A percentile compares a stretch with the other conserved stretches of the same genome.
phyloP scores from a whole-genome alignment of 2,113 vertebrate species.

The Phrynocephalus versicolor region DNA sequence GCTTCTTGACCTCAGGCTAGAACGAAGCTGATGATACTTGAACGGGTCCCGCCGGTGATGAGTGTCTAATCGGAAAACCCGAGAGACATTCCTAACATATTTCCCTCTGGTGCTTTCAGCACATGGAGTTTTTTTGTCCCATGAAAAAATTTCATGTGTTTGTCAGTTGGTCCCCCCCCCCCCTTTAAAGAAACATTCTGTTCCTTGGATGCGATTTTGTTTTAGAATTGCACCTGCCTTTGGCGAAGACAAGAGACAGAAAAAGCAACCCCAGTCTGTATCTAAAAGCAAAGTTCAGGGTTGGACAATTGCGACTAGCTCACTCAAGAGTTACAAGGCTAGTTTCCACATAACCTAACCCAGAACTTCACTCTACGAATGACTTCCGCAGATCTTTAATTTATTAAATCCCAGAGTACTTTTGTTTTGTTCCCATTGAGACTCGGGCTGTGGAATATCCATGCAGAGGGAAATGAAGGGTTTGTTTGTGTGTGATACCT shows the following conservation, averaged over 20 bases:
- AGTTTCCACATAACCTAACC: neutral
- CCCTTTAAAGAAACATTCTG: constrained; percentile 61
- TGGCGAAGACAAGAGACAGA: constrained; percentile 44
- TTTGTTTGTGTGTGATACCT: neutral
- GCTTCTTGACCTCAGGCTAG: neutral
- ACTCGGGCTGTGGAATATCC: neutral
- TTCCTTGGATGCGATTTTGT: constrained; percentile 61
- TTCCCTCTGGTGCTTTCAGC: constrained; percentile 57
- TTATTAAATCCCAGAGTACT: neutral
- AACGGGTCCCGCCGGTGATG: neutral
- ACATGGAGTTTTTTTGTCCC: constrained; percentile 30
- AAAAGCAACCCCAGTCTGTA: constrained; percentile 16
- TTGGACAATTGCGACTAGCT: neutral
- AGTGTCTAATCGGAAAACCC: neutral
- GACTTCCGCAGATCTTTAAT: no score
- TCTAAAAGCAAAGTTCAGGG: no score
- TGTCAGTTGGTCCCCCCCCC: no score
- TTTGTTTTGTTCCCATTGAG: neutral
- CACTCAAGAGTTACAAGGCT: neutral
- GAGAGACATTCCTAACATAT: constrained; percentile 61
- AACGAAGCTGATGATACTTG: neutral
- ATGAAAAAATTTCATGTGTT: neutral
- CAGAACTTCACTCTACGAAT: neutral
- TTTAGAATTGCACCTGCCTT: constrained; percentile 42
- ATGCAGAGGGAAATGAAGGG: neutral